phyloP scores from a whole-genome alignment of 2,888 invertebrate genomes.

The Eilema depressum region DNA sequence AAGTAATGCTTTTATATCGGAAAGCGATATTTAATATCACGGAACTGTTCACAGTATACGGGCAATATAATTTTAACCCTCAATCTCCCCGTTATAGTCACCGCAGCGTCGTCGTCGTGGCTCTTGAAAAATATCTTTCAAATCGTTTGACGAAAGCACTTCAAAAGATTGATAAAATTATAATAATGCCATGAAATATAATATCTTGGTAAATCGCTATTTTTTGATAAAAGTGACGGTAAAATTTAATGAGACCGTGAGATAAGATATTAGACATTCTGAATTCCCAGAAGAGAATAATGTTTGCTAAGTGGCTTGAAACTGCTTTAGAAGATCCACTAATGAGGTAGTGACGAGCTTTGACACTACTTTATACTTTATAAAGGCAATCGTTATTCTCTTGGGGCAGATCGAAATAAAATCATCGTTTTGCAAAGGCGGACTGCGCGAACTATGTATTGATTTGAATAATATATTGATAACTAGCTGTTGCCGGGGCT shows the following conservation, averaged over 20 bases:
- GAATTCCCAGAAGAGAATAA: neutral
- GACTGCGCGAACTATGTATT: no score
- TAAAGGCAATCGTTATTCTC: neutral
- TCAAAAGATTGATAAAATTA: constrained; percentile 19
- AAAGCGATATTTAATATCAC: neutral
- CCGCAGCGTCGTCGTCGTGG: neutral
- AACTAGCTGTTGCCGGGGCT: no score
- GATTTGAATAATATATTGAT: no score
- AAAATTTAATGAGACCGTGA: constrained; percentile 11
- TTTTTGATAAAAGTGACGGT: constrained; percentile 6
- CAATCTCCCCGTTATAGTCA: neutral
- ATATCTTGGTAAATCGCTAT: constrained; percentile 6
- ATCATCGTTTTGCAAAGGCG: no score
- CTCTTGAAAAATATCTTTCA: constrained; percentile 5
- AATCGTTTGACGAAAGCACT: constrained; percentile 6
- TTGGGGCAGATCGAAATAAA: neutral
- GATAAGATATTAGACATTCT: constrained; percentile 5
- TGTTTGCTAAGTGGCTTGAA: constrained; percentile 4
- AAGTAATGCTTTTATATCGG: neutral
- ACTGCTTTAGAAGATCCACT: neutral
- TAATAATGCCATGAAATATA: constrained; percentile 11
- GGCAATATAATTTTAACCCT: constrained; percentile 1
- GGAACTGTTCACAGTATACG: neutral
- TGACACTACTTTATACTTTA: neutral
- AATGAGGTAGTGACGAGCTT: neutral